A percentile compares a stretch with the other conserved stretches of the same genome.
Conservation (phyloP, 2,113 vertebrate species). For the Proteles cristata region DNA sequence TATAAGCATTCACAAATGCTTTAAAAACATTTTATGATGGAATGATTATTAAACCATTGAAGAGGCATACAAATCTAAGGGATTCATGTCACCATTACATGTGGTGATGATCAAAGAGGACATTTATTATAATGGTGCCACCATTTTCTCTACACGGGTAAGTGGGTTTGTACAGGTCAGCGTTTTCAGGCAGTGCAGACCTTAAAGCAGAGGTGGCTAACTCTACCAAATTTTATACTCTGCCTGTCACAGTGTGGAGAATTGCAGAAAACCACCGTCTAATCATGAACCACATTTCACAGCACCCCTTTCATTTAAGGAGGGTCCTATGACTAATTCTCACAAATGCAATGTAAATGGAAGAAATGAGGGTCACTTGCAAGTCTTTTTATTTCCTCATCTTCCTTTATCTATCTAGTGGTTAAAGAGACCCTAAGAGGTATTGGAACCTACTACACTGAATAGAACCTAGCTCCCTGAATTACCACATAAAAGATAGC, state of each 20-base stretch:
- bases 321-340: not conserved
- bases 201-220: not conserved
- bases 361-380: not conserved
- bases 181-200: not conserved
- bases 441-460: not conserved
- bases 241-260: not conserved
- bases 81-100: not conserved
- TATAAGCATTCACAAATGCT: not conserved
- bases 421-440: not conserved
- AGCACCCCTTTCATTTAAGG: not conserved
- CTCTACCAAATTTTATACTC: not conserved
- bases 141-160: not conserved
- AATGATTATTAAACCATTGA: conserved; percentile 15
- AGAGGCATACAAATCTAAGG: not conserved
- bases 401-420: not conserved
- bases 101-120: not conserved
- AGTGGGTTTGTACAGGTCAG: not conserved
- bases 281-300: not conserved
- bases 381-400: not conserved
- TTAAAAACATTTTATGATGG: not conserved
- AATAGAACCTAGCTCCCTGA: not conserved
- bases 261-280: not conserved
- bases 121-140: not conserved
- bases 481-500: not conserved
- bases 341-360: not conserved